A percentile compares a stretch with the other conserved stretches of the same genome.
phyloP scores from a whole-genome alignment of 92 coral and sea anemone genomes.

The Scolanthus callimorphus region DNA sequence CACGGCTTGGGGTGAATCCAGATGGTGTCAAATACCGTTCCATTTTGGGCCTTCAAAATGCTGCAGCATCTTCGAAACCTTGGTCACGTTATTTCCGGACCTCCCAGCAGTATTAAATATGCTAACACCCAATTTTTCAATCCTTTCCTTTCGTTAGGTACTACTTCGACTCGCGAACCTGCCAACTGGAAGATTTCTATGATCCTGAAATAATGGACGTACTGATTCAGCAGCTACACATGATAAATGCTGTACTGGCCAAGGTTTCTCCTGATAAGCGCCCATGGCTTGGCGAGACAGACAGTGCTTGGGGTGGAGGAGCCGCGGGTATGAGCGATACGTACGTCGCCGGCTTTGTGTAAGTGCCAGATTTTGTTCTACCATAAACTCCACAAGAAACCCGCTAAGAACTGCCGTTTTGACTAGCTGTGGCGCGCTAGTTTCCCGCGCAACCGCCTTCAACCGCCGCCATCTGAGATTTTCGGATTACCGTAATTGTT shows the following conservation, averaged over 20 bases:
- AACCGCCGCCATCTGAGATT: background rate
- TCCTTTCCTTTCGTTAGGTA: conserved; percentile 29
- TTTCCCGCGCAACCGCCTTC: too few relatives aligned
- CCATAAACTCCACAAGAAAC: too few relatives aligned
- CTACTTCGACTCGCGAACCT: conserved; percentile 33
- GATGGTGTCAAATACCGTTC: too few relatives aligned
- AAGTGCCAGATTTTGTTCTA: conserved; percentile 5
- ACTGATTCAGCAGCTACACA: conserved; percentile 31
- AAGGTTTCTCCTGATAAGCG: conserved; percentile 34
- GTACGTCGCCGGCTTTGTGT: conserved; percentile 80
- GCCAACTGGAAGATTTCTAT: conserved; percentile 46
- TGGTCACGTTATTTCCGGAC: too few relatives aligned
- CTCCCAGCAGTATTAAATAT: background rate
- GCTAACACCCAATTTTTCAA: background rate
- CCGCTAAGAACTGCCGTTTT: too few relatives aligned
- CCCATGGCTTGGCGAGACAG: conserved; percentile 86
- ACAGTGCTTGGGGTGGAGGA: conserved; percentile 82
- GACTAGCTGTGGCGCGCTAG: too few relatives aligned
- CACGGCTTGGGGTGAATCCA: too few relatives aligned
- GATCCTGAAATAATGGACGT: conserved; percentile 68
- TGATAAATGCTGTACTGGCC: conserved; percentile 32
- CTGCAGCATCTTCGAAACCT: too few relatives aligned
- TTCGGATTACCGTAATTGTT: background rate
- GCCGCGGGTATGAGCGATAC: conserved; percentile 60
- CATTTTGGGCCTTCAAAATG: too few relatives aligned